A percentile compares a stretch with the other conserved stretches of the same genome.
phyloP scores from a whole-genome alignment of 2,888 invertebrate species.

The Dicycla oo region DNA sequence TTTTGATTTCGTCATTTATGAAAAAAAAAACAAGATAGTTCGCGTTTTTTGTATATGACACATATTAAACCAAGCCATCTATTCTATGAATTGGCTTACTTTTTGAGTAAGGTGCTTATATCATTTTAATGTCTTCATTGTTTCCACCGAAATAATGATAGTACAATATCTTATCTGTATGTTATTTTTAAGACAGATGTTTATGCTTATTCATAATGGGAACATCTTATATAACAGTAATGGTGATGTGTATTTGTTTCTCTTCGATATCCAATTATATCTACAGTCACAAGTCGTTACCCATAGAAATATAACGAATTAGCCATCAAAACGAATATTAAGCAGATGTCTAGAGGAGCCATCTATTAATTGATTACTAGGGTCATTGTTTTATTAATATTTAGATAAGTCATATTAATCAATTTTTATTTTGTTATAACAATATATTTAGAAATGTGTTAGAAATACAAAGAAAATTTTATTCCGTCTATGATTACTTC shows the following conservation, averaged over 20 bases:
- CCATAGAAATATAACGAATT: conserved; percentile 13
- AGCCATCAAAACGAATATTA: conserved; percentile 23
- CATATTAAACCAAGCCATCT: neutral
- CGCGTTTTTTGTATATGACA: neutral
- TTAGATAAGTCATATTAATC: neutral
- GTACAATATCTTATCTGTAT: neutral
- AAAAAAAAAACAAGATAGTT: neutral
- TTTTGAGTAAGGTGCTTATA: conserved; percentile 12
- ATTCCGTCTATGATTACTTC: neutral
- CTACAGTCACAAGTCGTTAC: conserved; percentile 15
- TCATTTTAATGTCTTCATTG: conserved; percentile 51
- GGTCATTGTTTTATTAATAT: neutral
- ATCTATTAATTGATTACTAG: conserved; percentile 11
- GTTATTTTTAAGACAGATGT: neutral
- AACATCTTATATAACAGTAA: conserved; percentile 31
- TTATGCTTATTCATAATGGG: conserved; percentile 12
- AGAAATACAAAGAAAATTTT: neutral
- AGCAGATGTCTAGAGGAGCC: conserved; percentile 11
- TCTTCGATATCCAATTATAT: conserved; percentile 21
- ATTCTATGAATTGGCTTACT: neutral
- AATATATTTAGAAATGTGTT: neutral
- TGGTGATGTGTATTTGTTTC: conserved; percentile 10
- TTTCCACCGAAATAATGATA: conserved; percentile 24
- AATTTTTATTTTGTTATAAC: neutral
- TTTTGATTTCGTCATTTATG: neutral